Base-by-base conservation (phyloP, 2,888 invertebrate species). In the Lithophane leautieri region DNA sequence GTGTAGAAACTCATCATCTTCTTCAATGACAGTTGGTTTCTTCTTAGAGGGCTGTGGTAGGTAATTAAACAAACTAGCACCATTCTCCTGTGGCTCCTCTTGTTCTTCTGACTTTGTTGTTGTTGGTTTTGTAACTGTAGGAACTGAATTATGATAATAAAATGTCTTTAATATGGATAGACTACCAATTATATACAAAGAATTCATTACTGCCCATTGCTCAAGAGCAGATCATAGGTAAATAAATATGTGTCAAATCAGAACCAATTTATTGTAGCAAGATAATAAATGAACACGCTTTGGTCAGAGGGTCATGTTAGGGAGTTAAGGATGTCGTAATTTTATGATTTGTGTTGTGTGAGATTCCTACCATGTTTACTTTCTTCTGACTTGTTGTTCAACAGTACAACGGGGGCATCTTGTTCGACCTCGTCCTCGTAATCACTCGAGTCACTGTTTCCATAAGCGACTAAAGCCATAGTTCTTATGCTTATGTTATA, bases 401-500 rank as follows among this genome's bases (percentile, higher is more conserved):
- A 69, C 62, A 93, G 85, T 65, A 91, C 92, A 62, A 89, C 77
- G 70, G 89, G 76, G 73, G 89, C 84, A 75, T 79, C 86, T 74
- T 91, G 91, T 76, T 88, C 88, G 34, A 89, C 90, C 0, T 92
- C 92, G n/a, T 94, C 94, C 83, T 95, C 94, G 68, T 90, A 94
- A 66, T 95, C 96, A 91, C 95, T 94, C 73, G 94, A 89, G 85
- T 97, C 97, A 90, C 97, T 97, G 83, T 97, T 97, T 47, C 96
- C 97, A 82, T 97, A 97, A 0, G 97, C 97, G 60, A 97, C 97
- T 87, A 97, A 93, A 63, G 97, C 97, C 97, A 97, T 97, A 58
- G 11, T 81, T 63, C 1, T 22, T 69, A 19, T 11, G 1, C n/a
- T 34, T 63, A 11, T 4, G 25, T 9, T 40, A 14, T 28, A 22